Evolutionary conservation across 2,888 invertebrate species (phyloP), one percentile per base, ranked within the genome.

Genomic region (Leuctra nigra): DNA sequence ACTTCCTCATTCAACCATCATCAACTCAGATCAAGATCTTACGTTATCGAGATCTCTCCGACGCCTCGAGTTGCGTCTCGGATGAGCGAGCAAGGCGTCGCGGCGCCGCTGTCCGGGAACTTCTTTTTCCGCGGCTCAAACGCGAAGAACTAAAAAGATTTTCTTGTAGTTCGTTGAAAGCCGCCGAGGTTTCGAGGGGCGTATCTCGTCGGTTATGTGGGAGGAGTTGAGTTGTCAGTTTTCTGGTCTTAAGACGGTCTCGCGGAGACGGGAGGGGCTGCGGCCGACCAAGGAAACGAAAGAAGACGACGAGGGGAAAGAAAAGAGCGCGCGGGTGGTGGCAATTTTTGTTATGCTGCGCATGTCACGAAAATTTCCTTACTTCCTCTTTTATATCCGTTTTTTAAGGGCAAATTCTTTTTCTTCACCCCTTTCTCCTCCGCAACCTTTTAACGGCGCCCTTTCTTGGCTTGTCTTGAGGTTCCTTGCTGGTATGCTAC

Each of bases 81-180:
- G 20, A 6, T 2, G 20, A 13, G 44, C 20, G 44, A 16, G 20
- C 44, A 2, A 33, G 18, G 16, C 11, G 50, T 9, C 18, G 11
- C 25, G 9, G 18, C 50, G 3, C 33, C 33, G 16, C 1, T 35
- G 11, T 33, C 25, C 4, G 14, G 13, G 35, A 14, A 35, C 57
- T 57, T 53, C 61, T 59, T 58, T 56, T 57, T 57, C 38, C 56
- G 59, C 56, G 54, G 52, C 52, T 47, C 59, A 59, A 61, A 58
- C 61, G 59, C 54, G 61, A 63, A 62, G 64, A 63, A 61, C 61
- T 60, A 61, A 61, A 55, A 57, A 57, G 57, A 50, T 50, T 50
- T 50, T 16, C 38, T 18, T 36, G 22, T 18, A 50, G 52, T 50
- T 36, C 52, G 50, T 48, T 39, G 36, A 39, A 29, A 36, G 35